phyloP scores from a whole-genome alignment of 2,113 vertebrate genomes.

The Marmota flaviventris region DNA sequence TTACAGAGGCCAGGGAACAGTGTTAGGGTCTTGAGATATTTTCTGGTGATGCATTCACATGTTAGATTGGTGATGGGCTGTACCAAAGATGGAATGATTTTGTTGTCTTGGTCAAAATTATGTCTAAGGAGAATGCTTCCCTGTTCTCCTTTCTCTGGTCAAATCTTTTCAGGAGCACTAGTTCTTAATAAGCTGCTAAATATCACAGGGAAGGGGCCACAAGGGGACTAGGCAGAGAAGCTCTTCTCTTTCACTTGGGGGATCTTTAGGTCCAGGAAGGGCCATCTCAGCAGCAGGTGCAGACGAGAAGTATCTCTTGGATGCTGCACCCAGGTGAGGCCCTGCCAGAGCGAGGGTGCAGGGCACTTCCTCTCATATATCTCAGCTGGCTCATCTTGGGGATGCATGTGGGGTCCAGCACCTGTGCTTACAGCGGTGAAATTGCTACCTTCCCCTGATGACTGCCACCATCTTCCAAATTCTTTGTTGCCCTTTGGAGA shows the following conservation, averaged over 20 bases:
- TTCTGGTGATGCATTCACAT: too few relatives aligned
- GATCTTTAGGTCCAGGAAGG: not conserved
- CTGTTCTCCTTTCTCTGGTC: not conserved
- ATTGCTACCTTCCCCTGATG: not conserved
- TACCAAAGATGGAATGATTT: too few relatives aligned
- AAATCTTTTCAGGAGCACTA: not conserved
- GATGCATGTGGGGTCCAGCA: fast-evolving
- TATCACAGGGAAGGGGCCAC: not conserved
- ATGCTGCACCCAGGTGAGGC: too few relatives aligned
- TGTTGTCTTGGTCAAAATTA: too few relatives aligned
- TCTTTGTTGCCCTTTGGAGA: not conserved
- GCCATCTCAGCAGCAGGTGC: not conserved
- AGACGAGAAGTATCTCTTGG: not conserved
- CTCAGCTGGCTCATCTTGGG: not conserved
- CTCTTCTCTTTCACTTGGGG: not conserved
- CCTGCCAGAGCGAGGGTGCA: too few relatives aligned
- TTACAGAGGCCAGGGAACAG: too few relatives aligned
- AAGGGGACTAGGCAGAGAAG: not conserved
- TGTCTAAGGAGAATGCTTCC: not conserved
- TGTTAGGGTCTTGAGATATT: too few relatives aligned
- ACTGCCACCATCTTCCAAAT: not conserved
- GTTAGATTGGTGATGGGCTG: too few relatives aligned
- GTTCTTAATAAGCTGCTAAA: not conserved
- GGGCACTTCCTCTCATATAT: fast-evolving
- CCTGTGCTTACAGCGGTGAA: not conserved